phyloP scores from a whole-genome alignment of 2,888 invertebrate species.

The Galeruca laticollis region DNA sequence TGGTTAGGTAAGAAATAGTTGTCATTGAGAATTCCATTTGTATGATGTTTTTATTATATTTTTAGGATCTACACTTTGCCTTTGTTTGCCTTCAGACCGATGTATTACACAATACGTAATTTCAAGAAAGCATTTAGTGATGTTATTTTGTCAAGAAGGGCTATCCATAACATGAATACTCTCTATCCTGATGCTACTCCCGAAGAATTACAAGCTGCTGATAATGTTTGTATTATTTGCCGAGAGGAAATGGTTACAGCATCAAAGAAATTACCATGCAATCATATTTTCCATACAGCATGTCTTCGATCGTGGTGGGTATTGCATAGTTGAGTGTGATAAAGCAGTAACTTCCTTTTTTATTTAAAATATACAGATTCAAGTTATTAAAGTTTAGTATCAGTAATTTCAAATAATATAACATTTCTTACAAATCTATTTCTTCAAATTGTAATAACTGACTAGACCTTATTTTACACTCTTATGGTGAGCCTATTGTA shows the following conservation, averaged over 20 bases:
- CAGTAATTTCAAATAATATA: no score
- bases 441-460: no score
- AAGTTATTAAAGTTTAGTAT: no score
- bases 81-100: slow-evolving; percentile 97
- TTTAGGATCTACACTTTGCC: slow-evolving; percentile 91
- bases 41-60: slow-evolving; percentile 1
- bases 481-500: no score
- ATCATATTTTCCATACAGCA: slow-evolving; percentile 98
- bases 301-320: slow-evolving; percentile 92
- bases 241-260: slow-evolving; percentile 80
- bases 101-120: slow-evolving; percentile 98
- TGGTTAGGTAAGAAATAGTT: slow-evolving; percentile 73
- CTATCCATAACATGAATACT: slow-evolving; percentile 98
- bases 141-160: slow-evolving; percentile 95
- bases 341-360: no score
- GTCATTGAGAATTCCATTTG: slow-evolving; percentile 1
- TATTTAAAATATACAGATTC: no score
- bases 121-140: slow-evolving; percentile 98
- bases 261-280: slow-evolving; percentile 97
- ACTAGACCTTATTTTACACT: no score
- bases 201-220: slow-evolving; percentile 90
- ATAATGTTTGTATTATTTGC: slow-evolving; percentile 99
- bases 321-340: neutral
- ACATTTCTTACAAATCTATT: no score
- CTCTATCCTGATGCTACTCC: slow-evolving; percentile 95